Evolutionary conservation across 2,113 vertebrate species (phyloP).

Genomic region (Calcarius ornatus): DNA sequence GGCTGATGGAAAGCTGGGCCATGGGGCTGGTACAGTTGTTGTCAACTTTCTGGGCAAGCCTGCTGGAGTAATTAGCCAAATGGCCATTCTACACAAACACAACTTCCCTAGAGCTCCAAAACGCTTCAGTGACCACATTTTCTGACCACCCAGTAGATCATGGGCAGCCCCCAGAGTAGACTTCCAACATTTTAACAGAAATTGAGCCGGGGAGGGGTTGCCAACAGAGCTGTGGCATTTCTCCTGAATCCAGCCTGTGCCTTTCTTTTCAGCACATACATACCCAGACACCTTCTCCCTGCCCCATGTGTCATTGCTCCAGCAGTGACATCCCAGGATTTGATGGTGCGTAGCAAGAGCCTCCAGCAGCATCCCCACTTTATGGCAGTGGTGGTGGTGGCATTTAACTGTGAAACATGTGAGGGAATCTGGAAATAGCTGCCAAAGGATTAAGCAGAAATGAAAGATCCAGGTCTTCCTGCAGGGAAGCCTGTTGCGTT

Average conservation of each 20-base stretch:
- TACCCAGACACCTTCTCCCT: not conserved
- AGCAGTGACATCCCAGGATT: not conserved
- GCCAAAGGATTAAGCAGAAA: not conserved
- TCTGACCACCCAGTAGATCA: not conserved
- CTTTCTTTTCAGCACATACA: not conserved
- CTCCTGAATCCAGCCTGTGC: not conserved
- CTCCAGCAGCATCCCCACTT: not conserved
- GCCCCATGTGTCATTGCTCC: not conserved
- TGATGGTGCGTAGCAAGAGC: accelerated
- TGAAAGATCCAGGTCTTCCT: not conserved
- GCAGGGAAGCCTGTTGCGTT: not conserved
- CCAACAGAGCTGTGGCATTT: not conserved
- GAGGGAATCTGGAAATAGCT: not conserved
- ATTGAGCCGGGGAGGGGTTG: not conserved
- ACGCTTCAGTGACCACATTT: accelerated
- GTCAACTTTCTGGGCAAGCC: not conserved
- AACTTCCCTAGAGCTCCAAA: not conserved
- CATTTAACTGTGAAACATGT: not conserved
- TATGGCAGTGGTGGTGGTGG: not conserved
- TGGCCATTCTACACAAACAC: not conserved
- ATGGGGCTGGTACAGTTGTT: not conserved
- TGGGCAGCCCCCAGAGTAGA: not conserved
- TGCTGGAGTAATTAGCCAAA: not conserved
- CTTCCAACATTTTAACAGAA: not conserved
- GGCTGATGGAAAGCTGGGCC: not conserved